A percentile compares a stretch with the other conserved stretches of the same genome.
phyloP scores from a whole-genome alignment of 2,797 vertebrate genomes.

The Anisognathus igniventris region DNA sequence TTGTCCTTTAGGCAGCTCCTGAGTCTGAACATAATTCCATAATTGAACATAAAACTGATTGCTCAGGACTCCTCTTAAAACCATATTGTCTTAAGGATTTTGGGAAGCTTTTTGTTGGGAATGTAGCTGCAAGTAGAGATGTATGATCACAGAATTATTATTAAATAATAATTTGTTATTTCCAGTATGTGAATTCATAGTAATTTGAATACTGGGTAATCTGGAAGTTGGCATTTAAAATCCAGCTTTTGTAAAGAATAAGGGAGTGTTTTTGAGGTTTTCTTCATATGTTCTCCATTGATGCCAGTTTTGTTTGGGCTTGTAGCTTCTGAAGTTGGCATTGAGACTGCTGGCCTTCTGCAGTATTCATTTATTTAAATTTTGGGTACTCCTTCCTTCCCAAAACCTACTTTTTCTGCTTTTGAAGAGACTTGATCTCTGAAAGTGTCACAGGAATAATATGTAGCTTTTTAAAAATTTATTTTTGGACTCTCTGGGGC shows the following conservation, averaged over 20 bases:
- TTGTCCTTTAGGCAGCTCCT: not conserved
- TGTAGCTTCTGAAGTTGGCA: not conserved
- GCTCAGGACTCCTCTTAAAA: not conserved
- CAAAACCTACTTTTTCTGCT: not conserved
- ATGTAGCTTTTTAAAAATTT: not conserved
- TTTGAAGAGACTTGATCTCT: not conserved
- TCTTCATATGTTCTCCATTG: not conserved
- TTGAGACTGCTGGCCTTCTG: not conserved
- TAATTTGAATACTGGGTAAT: not conserved
- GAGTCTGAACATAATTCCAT: not conserved
- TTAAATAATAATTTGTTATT: not conserved
- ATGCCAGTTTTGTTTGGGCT: not conserved
- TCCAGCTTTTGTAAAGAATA: not conserved
- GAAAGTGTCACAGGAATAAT: conserved; percentile 1
- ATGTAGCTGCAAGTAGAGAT: not conserved
- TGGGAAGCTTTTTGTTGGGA: not conserved
- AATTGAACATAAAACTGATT: not conserved
- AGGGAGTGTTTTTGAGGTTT: not conserved
- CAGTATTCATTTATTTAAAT: not conserved
- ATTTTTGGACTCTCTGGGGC: conserved; percentile 64
- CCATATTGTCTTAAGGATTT: not conserved
- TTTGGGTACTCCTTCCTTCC: not conserved
- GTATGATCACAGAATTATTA: not conserved
- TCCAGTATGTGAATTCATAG: not conserved
- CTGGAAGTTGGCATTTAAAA: not conserved